Base-by-base conservation (phyloP, 2,888 invertebrate species). In the Acleris emargana region DNA sequence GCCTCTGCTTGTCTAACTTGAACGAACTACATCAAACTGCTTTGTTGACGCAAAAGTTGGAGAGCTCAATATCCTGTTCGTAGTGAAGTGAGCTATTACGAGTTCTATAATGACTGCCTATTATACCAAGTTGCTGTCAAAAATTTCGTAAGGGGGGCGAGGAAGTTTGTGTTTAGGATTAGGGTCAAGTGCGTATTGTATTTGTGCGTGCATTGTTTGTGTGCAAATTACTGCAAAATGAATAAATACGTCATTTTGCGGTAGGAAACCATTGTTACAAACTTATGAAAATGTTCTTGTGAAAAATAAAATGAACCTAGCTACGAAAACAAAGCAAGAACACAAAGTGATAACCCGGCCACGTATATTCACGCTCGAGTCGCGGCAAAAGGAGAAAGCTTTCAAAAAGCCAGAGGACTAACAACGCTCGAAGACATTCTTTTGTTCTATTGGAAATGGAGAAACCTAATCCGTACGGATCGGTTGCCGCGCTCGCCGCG, bases 11-110 rank as follows among this genome's bases (percentile, higher is more conserved):
- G 83, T 84, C 83, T 81, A 80, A 87, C 79, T 86, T 76, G 80
- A 79, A 79, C 75, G 76, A 86, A 87, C 84, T 85, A 87, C 79
- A 84, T 84, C 83, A 82, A 86, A 87, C 83, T 84, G 84, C 81
- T 84, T 86, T 83, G 86, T 87, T 85, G 87, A 84, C 83, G 80
- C 74, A 72, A 81, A 86, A 87, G 81, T 87, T 86, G 71, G 79
- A 72, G 76, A 76, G 76, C 79, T 79, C 83, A 82, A 87, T 87
- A 86, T 87, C 87, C 84, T 83, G 81, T 72, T 76, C 73, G 68
- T 77, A 73, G 74, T 77, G 76, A 78, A 79, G 72, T 74, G 76
- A 73, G 70, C 75, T 78, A 84, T 84, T 84, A 84, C 76, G 73
- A 78, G 77, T 71, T 73, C 71, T 72, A 70, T 70, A 75, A 74